Percentiles rank a stretch among this genome's conserved stretches.
Conservation (phyloP, 2,797 vertebrate genomes). For the Myripristis murdjan region DNA sequence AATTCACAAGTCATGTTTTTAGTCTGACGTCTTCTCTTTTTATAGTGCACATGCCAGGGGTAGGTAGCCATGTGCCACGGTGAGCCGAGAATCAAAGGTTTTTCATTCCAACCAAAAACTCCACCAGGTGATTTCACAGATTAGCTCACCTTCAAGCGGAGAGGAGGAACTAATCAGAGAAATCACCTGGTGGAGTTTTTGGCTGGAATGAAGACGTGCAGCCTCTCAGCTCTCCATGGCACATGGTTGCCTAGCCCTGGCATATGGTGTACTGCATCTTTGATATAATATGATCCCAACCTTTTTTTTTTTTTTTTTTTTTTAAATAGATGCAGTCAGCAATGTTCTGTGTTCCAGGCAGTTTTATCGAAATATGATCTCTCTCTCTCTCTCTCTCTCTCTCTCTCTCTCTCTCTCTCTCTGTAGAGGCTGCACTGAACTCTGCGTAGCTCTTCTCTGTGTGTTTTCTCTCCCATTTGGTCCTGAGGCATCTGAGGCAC, state of each 20-base stretch:
- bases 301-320: conserved; percentile 23
- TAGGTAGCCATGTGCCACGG: too few species aligned
- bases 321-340: conserved; percentile 53
- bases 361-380: conserved; percentile 39
- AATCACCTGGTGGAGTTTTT: too few species aligned
- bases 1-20: conserved; percentile 53
- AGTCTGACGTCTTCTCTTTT: conserved; percentile 40
- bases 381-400: conserved; percentile 16
- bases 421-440: conserved; percentile 11
- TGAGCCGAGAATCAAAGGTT: too few species aligned
- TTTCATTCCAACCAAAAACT: too few species aligned
- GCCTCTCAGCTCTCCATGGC: too few species aligned
- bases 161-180: too few species aligned
- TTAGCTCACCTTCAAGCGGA: too few species aligned
- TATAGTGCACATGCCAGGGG: conserved; percentile 26
- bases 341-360: conserved; percentile 49
- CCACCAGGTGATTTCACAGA: too few species aligned
- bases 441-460: conserved; percentile 8
- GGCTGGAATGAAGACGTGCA: too few species aligned
- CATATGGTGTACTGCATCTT: conserved; percentile 44
- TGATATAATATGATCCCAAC: conserved; percentile 45
- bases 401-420: too few species aligned
- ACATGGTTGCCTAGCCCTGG: too few species aligned
- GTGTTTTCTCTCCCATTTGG: conserved; percentile 5
- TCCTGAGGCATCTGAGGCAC: conserved; percentile 2